Evolutionary conservation across 1,140 invertebrate species (phyloP).

Genomic region (Lordiphosa clarofinis): DNA sequence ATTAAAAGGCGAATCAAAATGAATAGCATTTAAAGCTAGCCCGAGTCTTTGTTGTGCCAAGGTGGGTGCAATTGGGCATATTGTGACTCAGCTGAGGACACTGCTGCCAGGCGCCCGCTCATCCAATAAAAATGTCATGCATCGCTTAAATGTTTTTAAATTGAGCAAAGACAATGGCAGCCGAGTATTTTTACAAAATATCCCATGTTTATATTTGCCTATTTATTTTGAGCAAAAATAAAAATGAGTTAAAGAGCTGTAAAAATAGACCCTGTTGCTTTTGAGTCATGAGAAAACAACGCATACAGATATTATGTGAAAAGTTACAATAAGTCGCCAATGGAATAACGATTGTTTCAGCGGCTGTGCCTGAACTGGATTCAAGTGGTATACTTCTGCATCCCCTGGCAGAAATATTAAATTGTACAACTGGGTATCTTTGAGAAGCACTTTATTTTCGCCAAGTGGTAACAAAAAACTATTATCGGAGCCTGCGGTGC

Average conservation of each 20-base stretch:
- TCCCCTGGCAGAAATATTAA: no score
- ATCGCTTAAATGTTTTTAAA: slow-evolving; percentile 1
- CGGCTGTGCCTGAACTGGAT: no score
- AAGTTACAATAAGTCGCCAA: no score
- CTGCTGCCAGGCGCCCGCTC: no score
- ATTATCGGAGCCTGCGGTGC: slow-evolving; percentile 18
- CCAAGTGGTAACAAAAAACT: slow-evolving; percentile 23
- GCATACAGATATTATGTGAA: background rate
- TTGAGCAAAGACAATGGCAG: slow-evolving; percentile 4
- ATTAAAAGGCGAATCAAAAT: slow-evolving; percentile 1
- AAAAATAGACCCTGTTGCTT: slow-evolving; percentile 1
- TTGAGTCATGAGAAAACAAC: background rate
- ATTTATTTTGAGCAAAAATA: slow-evolving; percentile 3
- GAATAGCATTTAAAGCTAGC: background rate
- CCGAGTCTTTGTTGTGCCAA: background rate
- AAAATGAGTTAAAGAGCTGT: background rate
- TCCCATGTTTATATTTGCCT: background rate
- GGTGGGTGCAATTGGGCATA: slow-evolving; percentile 12
- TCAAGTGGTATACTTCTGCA: no score
- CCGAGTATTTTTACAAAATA: slow-evolving; percentile 1
- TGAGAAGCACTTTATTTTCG: slow-evolving; percentile 1
- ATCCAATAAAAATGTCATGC: background rate
- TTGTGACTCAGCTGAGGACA: background rate
- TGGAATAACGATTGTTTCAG: no score
- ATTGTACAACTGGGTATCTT: no score